Base-by-base conservation (phyloP, 2,888 invertebrate genomes). In the Rhorus exstirpatorius region DNA sequence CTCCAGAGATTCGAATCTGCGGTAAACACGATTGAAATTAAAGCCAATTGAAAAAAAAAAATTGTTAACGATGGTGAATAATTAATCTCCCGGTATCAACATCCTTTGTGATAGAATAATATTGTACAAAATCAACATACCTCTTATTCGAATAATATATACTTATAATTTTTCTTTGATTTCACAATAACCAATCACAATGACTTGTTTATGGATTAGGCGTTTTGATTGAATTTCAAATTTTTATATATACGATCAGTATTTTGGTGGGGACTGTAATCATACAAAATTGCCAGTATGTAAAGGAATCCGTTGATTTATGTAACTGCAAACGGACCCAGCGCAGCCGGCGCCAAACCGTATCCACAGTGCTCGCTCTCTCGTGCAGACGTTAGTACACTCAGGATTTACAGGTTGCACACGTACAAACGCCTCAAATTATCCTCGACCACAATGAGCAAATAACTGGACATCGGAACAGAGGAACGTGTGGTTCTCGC, bases 401-500 rank as follows among this genome's bases (percentile, higher is more conserved):
- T 49, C 58, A 65, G 65, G 75, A 79, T 82, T 79, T 76, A 82
- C 75, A 79, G 49, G 58, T 46, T 67, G 75, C 44, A 51, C 81
- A 80, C 70, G 81, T 80, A 78, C 67, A 79, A 72, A 49, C 51
- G 67, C 71, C 68, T 79, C 71, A 83, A 84, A 84, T 84, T 85
- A 84, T 84, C 83, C 80, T 65, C 51, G 65, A 58, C 82, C 72
- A 82, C 85, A 84, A 85, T 84, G 80, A 78, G 79, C 85, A 85
- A 85, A 83, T 85, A 85, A 85, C 85, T 84, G 82, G 67, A 75
- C 79, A 79, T 65, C 19, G 70, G 71, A 58, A 65, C 61, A 74
- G 68, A 79, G 60, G 71, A 24, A 65, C 67, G 75, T 75, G 71
- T 65, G 68, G 31, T 71, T 71, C 67, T 61, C 61, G 63, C 38